phyloP scores from a whole-genome alignment of 2,888 invertebrate species.

The Hetaerina titia region DNA sequence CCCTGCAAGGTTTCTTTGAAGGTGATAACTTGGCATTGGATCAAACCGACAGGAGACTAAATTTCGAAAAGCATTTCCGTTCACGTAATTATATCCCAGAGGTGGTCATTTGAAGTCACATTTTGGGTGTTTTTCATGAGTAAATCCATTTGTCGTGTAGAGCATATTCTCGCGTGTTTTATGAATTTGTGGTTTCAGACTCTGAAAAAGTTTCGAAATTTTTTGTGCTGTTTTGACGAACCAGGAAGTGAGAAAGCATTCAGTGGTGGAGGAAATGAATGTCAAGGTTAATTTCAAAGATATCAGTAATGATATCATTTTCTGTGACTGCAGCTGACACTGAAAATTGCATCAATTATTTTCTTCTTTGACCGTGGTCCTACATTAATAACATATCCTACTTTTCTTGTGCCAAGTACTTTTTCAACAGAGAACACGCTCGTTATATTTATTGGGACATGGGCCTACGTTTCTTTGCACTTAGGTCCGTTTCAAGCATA shows the following conservation, averaged over 20 bases:
- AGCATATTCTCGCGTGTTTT: background rate
- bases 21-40: constrained; percentile 11
- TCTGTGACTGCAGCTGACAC: background rate
- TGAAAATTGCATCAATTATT: background rate
- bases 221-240: background rate
- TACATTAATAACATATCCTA: background rate
- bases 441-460: too few species aligned
- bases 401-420: background rate
- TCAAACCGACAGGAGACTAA: background rate
- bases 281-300: background rate
- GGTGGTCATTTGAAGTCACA: background rate
- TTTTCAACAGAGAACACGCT: too few species aligned
- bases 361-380: background rate
- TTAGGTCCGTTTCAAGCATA: too few species aligned
- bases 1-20: constrained; percentile 23
- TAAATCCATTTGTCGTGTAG: background rate
- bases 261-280: background rate
- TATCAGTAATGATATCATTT: background rate
- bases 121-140: background rate
- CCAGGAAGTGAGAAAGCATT: constrained; percentile 34
- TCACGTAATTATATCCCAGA: background rate
- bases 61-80: background rate
- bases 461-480: too few species aligned
- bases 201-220: background rate
- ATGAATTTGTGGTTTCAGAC: constrained; percentile 30